Percentiles rank a stretch among this genome's conserved stretches.
Evolutionary conservation across 2,113 vertebrate genomes (phyloP).

Genomic region (Formicarius rufipectus): DNA sequence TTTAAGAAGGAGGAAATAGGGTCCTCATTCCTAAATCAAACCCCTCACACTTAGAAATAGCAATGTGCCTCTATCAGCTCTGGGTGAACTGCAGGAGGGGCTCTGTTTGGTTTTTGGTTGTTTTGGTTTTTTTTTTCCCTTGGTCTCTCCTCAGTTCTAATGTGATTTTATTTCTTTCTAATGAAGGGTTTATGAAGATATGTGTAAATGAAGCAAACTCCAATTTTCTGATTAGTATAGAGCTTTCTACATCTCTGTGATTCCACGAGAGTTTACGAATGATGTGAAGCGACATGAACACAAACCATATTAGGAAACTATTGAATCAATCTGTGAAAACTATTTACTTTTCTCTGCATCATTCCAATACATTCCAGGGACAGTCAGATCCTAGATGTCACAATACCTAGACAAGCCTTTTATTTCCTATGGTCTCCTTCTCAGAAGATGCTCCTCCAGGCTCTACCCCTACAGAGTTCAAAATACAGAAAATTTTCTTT

Average conservation of each 20-base stretch:
- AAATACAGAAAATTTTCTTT: neutral
- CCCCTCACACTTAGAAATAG: neutral
- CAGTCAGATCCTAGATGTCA: neutral
- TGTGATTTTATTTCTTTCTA: neutral
- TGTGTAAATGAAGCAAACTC: neutral
- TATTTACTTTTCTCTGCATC: neutral
- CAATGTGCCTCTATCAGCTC: neutral
- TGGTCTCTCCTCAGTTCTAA: neutral
- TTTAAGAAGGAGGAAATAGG: neutral
- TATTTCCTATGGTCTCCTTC: neutral
- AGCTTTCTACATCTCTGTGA: neutral
- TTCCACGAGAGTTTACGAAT: neutral
- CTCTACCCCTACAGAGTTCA: neutral
- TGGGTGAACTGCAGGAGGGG: neutral
- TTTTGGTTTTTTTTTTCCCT: neutral
- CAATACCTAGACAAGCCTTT: neutral
- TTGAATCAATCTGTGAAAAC: neutral
- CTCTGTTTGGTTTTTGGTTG: neutral
- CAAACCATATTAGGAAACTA: neutral
- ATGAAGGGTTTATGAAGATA: neutral
- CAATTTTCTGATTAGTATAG: neutral
- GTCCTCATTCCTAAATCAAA: neutral
- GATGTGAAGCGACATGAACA: neutral
- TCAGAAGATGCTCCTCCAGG: neutral
- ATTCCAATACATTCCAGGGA: neutral